Evolutionary conservation across 2,797 vertebrate species (phyloP), one percentile per base, ranked within the genome.

Genomic region (Urosaurus nigricauda): DNA sequence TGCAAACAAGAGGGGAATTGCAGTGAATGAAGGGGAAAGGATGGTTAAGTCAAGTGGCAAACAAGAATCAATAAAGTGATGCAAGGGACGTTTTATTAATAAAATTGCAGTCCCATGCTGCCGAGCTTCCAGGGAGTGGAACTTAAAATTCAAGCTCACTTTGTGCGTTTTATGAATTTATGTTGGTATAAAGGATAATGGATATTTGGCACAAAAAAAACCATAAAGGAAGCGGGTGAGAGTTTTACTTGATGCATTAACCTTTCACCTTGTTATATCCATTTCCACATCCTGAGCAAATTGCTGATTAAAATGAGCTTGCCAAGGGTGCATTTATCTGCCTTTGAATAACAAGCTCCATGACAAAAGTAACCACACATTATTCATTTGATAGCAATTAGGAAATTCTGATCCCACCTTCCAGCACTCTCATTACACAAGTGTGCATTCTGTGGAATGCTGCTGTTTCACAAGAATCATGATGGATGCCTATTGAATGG

Each of bases 241-340:
- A 1, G 0, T 92, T 84, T 2, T 88, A 70, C 84, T 83, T 92
- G 83, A 92, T n/a, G 70, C 78, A 74, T 85, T 85, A 84, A 83
- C 90, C 79, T 83, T 90, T 90, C 89, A 40, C 5, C 71, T 87
- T 8, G 9, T 56, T 47, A 24, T 32, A 47, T 71, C 81, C 75
- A 79, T 86, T 92, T 88, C 91, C 91, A 88, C 70, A 87, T 78
- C 89, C n/a, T 77, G 37, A 94, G 75, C 91, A 95, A 92, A 95
- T 94, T 89, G 93, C 75, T 91, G 81, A 95, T 92, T 85, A 84
- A 91, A 91, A 81, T 0, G 37, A 89, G 71, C 88, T 93, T 89
- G 86, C 77, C 3, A 2, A 51, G 82, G 21, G 40, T 83, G 92
- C 58, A n/a, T 60, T 90, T 84, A 35, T 86, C 87, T 24, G 60